Evolutionary conservation across 1,140 invertebrate genomes (phyloP), one percentile per base, ranked within the genome.

Genomic region (Drosophila kohkoa): DNA sequence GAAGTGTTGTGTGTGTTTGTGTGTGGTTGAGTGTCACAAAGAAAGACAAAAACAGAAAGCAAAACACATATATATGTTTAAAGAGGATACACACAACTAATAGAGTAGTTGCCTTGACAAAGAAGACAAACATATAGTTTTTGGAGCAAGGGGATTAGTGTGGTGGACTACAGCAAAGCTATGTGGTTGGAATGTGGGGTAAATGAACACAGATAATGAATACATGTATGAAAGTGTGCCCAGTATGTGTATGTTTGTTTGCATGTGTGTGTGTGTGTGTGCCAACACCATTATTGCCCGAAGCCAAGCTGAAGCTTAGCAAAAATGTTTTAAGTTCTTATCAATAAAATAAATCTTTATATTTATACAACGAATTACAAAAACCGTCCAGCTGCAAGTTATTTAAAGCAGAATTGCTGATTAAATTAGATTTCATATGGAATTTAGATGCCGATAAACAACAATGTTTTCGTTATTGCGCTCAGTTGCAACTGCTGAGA

Each of bases 31-130:
- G 45, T 71, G 63, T 60, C 13, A 43, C 51, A 79, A 59, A 70
- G 32, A 74, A 76, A 72, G 86, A 88, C 85, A 75, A 89, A 58
- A 88, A 89, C 77, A 89, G 65, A 89, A 88, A 85, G 81, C 85
- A 89, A 89, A 89, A 89, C 78, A 89, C 70, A 81, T 70, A 38
- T 70, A 38, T 38, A 83, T 79, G 68, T 72, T 62, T 59, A 73
- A 54, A 48, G 68, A 83, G 75, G 71, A 83, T 89, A 89, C 83
- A 88, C 77, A 80, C 83, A 25, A 60, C 55, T 59, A 59, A 77
- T 28, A 58, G 11, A 45, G 41, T 68, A 45, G 41, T 74, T 66
- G 74, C 51, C 57, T 75, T 63, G 62, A 32, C 54, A 52, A 45
- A 65, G 54, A 52, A 45, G 41, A 43, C 62, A 54, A 32, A 54